Conservation (phyloP, 2,888 invertebrate species). For the Melanostoma scalare region DNA sequence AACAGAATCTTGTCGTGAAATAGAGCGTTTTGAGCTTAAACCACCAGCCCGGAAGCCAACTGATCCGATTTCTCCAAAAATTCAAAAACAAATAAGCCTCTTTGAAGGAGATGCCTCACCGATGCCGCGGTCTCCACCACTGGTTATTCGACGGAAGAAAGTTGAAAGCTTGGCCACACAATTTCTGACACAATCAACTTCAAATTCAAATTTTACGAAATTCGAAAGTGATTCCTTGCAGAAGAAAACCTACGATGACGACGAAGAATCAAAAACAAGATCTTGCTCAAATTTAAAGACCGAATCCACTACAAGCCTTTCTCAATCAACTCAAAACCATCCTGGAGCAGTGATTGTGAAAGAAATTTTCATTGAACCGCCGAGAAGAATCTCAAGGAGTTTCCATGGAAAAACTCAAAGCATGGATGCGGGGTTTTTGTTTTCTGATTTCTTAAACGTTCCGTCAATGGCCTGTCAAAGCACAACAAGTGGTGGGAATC, state of each 20-base stretch:
- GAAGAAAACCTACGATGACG: slow-evolving; percentile 75
- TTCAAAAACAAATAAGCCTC: slow-evolving; percentile 80
- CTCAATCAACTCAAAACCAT: slow-evolving; percentile 75
- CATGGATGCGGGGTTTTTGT: slow-evolving; percentile 80
- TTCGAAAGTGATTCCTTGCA: slow-evolving; percentile 80
- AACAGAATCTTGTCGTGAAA: slow-evolving; percentile 49
- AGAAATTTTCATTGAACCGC: slow-evolving; percentile 83
- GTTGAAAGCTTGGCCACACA: slow-evolving; percentile 77
- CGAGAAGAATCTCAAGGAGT: slow-evolving; percentile 82
- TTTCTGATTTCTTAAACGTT: slow-evolving; percentile 78
- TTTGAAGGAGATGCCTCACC: slow-evolving; percentile 78
- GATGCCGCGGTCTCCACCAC: slow-evolving; percentile 76
- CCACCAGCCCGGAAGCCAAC: slow-evolving; percentile 76
- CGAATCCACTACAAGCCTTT: slow-evolving; percentile 72
- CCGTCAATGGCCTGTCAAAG: slow-evolving; percentile 75
- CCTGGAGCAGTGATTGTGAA: slow-evolving; percentile 82
- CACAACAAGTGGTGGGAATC: slow-evolving; percentile 12
- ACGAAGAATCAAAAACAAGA: slow-evolving; percentile 75
- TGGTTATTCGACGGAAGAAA: slow-evolving; percentile 78
- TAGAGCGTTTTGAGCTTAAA: slow-evolving; percentile 58
- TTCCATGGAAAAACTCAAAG: slow-evolving; percentile 80
- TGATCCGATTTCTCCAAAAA: slow-evolving; percentile 79
- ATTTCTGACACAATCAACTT: slow-evolving; percentile 77
- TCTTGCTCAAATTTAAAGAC: slow-evolving; percentile 79
- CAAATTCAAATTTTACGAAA: slow-evolving; percentile 79